Conservation (phyloP, 92 coral and sea anemone genomes). For the Blastomussa wellsi region DNA sequence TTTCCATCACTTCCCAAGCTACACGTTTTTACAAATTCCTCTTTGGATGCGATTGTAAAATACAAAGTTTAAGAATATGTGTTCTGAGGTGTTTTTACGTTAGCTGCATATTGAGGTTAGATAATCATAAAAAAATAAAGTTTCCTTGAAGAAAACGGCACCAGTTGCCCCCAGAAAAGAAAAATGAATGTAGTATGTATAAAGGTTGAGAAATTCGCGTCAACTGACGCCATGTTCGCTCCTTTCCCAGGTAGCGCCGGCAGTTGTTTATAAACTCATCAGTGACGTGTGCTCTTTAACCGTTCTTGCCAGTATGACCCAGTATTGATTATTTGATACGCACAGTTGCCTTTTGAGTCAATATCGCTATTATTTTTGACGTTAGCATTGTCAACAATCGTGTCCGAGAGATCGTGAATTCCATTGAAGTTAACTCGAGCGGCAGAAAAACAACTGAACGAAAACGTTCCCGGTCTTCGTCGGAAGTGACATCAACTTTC, state of each 20-base stretch:
- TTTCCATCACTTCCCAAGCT: too few relatives aligned
- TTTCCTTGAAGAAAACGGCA: neutral
- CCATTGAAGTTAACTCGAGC: constrained; percentile 51
- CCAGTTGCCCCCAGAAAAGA: neutral
- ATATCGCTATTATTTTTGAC: constrained; percentile 35
- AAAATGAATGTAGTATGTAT: neutral
- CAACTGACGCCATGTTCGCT: neutral
- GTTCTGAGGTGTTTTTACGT: too few relatives aligned
- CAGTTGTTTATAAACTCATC: neutral
- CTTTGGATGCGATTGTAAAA: too few relatives aligned
- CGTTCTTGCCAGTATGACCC: constrained; percentile 6
- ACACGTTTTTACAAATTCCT: too few relatives aligned
- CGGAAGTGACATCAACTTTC: neutral
- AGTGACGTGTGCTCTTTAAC: constrained; percentile 18
- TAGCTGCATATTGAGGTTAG: neutral
- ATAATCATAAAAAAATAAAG: neutral
- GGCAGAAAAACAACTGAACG: neutral
- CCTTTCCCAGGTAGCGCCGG: constrained; percentile 17
- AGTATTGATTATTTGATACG: constrained; percentile 23
- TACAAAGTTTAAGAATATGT: too few relatives aligned
- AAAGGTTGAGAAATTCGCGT: neutral
- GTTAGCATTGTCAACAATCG: constrained; percentile 21
- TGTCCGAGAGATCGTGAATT: neutral
- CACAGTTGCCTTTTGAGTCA: constrained; percentile 22
- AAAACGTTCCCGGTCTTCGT: neutral